These are phyloP conservation scores for Zootermopsis nevadensis DNA, from an alignment of 2,888 invertebrate species.

Conservation along the genomic window DNA sequence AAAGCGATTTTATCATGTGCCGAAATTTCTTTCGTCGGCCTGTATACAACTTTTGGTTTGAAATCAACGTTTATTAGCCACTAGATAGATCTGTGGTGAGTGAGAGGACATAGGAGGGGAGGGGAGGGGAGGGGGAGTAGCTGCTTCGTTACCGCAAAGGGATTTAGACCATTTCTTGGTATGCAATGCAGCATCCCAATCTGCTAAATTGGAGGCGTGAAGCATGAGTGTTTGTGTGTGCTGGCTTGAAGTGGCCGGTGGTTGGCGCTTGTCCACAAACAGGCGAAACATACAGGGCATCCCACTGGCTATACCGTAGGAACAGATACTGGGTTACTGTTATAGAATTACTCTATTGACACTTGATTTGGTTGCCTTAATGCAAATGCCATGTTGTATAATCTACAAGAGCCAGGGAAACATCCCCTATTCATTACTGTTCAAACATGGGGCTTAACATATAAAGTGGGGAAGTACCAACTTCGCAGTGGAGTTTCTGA, in stretches of 20 bases:
- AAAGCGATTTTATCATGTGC: too few species aligned
- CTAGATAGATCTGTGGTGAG: too few species aligned
- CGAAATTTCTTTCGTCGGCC: too few species aligned
- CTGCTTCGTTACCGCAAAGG: background rate
- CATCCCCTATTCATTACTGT: background rate
- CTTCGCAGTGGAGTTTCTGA: background rate
- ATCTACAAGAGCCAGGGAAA: background rate
- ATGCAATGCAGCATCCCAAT: background rate
- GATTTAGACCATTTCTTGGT: background rate
- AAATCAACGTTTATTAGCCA: too few species aligned
- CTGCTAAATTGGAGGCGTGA: slow-evolving; percentile 9
- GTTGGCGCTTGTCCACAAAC: background rate
- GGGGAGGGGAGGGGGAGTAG: background rate
- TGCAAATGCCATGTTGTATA: slow-evolving; percentile 29
- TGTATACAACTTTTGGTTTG: too few species aligned
- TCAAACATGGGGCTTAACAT: slow-evolving; percentile 4
- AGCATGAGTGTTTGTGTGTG: background rate
- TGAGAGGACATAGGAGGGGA: too few species aligned
- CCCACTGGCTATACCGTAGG: background rate
- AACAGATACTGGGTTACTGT: background rate
- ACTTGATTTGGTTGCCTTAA: slow-evolving; percentile 25
- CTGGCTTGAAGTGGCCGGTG: background rate
- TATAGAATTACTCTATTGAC: slow-evolving; percentile 19
- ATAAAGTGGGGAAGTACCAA: background rate
- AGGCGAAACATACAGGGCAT: background rate